These are phyloP conservation scores for Barypeithes pellucidus DNA, from an alignment of 2,888 invertebrate species.

Conservation along the genomic window DNA sequence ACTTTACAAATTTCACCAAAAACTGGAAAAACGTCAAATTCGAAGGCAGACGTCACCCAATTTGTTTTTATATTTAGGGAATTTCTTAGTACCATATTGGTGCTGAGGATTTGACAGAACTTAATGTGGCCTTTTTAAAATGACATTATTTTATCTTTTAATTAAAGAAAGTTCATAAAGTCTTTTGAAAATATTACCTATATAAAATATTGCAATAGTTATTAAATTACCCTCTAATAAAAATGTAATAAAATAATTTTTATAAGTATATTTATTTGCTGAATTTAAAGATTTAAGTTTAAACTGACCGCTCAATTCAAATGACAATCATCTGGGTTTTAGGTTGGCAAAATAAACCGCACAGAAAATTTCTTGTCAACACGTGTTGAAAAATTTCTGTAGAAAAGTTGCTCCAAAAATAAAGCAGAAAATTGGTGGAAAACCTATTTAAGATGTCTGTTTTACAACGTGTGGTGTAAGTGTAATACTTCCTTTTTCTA, in stretches of 20 bases:
- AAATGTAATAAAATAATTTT: neutral
- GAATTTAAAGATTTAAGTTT: neutral
- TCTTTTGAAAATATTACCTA: too few relatives aligned
- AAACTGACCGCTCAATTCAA: neutral
- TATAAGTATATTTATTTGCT: neutral
- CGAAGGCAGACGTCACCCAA: slow-evolving; percentile 1
- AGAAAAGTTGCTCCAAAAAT: slow-evolving; percentile 42
- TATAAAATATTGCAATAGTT: too few relatives aligned
- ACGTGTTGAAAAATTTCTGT: slow-evolving; percentile 60
- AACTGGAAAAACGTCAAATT: slow-evolving; percentile 16
- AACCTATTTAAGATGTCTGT: slow-evolving; percentile 65
- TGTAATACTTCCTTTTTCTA: slow-evolving; percentile 44
- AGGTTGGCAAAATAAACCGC: slow-evolving; percentile 36
- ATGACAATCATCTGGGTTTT: slow-evolving; percentile 20
- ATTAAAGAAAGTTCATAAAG: neutral
- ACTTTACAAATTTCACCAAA: neutral
- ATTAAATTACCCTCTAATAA: too few relatives aligned
- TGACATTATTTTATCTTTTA: neutral
- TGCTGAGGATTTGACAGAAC: neutral
- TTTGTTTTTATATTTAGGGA: slow-evolving; percentile 31
- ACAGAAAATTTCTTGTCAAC: slow-evolving; percentile 59
- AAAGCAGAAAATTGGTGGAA: slow-evolving; percentile 37
- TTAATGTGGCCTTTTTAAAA: slow-evolving; percentile 2
- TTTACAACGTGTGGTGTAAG: slow-evolving; percentile 70
- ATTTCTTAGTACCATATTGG: slow-evolving; percentile 3